phyloP scores from a whole-genome alignment of 2,797 vertebrate genomes.

The Lates japonicus region DNA sequence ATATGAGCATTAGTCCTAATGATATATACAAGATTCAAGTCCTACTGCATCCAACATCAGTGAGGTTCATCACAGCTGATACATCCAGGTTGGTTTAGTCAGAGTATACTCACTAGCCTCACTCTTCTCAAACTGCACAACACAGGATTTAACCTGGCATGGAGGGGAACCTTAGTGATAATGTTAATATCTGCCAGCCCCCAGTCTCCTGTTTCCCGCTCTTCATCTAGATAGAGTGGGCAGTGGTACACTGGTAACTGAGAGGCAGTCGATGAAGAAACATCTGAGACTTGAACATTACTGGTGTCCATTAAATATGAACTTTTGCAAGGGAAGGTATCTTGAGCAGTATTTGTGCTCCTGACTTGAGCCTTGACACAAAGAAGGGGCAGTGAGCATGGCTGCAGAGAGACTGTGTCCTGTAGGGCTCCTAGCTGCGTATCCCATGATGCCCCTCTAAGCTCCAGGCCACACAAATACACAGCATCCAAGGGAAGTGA shows the following conservation, averaged over 20 bases:
- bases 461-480: conserved; percentile 86
- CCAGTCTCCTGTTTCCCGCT: conserved; percentile 45
- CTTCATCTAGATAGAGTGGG: conserved; percentile 83
- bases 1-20: neutral
- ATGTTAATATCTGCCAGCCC: conserved; percentile 70
- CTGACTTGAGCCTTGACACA: conserved; percentile 70
- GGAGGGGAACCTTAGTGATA: conserved; percentile 77
- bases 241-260: conserved; percentile 81
- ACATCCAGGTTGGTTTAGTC: conserved; percentile 12
- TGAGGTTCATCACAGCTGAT: neutral
- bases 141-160: conserved; percentile 67
- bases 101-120: conserved; percentile 77
- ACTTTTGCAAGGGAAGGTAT: conserved; percentile 2
- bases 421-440: conserved; percentile 68
- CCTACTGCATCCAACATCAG: neutral
- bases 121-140: conserved; percentile 81
- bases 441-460: conserved; percentile 89
- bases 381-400: conserved; percentile 82
- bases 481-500: conserved; percentile 62
- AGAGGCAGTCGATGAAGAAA: neutral
- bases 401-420: conserved; percentile 71
- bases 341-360: neutral
- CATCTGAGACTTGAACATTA: neutral
- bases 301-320: conserved; percentile 33
- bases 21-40: neutral